Evolutionary conservation across 2,113 vertebrate genomes (phyloP).

Genomic region (Cyanoderma ruficeps): DNA sequence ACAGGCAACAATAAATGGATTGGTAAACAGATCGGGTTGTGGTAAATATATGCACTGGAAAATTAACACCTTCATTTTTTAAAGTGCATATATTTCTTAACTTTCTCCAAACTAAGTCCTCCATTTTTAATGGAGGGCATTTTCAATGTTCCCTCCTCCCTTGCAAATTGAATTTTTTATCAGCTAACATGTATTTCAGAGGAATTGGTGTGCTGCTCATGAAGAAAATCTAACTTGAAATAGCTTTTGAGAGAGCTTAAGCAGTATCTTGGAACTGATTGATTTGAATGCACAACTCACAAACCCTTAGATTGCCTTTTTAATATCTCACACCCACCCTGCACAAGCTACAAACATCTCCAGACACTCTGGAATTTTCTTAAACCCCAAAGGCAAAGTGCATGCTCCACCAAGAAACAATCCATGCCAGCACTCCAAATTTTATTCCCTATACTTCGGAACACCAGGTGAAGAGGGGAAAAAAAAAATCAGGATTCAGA

Average conservation of each 20-base stretch:
- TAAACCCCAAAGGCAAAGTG: fast-evolving
- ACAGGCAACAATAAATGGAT: background rate
- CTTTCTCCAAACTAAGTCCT: background rate
- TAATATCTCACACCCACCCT: background rate
- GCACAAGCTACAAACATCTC: background rate
- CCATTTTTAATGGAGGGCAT: background rate
- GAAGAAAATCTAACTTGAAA: background rate
- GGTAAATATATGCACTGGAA: background rate
- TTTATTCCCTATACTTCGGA: background rate
- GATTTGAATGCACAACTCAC: background rate
- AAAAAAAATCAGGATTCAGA: background rate
- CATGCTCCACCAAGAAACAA: background rate
- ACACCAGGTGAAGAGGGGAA: background rate
- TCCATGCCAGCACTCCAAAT: background rate
- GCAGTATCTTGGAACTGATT: background rate
- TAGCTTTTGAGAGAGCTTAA: background rate
- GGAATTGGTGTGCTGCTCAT: background rate
- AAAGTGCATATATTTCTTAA: background rate
- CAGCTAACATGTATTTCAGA: background rate
- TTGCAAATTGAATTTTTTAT: background rate
- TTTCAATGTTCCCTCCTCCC: background rate
- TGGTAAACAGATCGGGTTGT: background rate
- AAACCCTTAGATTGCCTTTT: background rate
- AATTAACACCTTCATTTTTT: background rate
- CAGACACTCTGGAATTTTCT: background rate